Evolutionary conservation across 2,113 vertebrate species (phyloP).

Genomic region (Cyrtonyx montezumae): DNA sequence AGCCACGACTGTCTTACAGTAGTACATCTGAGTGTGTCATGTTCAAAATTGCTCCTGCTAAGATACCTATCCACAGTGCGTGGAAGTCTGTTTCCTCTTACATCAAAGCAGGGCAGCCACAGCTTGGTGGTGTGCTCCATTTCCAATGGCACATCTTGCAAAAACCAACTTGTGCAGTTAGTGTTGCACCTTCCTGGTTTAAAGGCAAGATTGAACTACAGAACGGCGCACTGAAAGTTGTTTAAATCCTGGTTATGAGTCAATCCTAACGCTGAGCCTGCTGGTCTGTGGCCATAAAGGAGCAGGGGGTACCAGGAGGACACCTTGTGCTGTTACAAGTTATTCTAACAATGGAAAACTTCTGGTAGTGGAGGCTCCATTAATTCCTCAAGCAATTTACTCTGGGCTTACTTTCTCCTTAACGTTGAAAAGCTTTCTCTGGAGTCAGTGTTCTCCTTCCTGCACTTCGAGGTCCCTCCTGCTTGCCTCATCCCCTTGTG

Average conservation of each 20-base stretch:
- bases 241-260: not conserved
- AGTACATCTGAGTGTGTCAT: rapidly evolving
- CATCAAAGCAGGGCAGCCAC: not conserved
- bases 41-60: rapidly evolving
- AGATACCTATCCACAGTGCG: not conserved
- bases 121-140: not conserved
- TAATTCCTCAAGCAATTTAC: not conserved
- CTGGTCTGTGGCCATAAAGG: not conserved
- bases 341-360: not conserved
- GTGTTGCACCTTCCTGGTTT: not conserved
- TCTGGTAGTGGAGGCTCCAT: not conserved
- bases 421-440: not conserved
- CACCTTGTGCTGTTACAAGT: not conserved
- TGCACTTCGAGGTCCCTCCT: not conserved
- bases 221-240: not conserved
- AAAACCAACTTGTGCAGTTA: rapidly evolving
- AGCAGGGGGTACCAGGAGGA: not conserved
- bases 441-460: not conserved
- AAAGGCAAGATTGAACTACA: not conserved
- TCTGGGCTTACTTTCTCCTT: not conserved
- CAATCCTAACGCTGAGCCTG: not conserved
- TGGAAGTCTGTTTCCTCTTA: not conserved
- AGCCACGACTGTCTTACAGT: not conserved
- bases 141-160: not conserved
- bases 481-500: rapidly evolving